These are phyloP conservation scores for Rhea pennata DNA, from an alignment of 2,113 vertebrate species.

Conservation along the genomic window DNA sequence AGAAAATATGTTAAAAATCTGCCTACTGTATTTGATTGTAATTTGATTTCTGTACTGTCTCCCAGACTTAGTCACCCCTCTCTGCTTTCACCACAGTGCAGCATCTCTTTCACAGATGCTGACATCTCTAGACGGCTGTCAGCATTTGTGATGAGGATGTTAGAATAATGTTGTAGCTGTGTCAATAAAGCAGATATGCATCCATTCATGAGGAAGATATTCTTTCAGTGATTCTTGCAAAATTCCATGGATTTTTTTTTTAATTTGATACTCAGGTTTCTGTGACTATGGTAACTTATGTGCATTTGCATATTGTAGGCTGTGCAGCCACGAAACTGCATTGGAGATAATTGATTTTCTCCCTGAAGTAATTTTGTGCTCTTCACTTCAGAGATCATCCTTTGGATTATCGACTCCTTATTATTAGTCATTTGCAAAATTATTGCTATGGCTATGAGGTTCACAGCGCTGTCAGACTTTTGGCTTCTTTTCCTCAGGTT, in stretches of 20 bases:
- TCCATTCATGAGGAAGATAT: not conserved
- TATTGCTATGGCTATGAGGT: constrained; percentile 53
- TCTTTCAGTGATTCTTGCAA: not conserved
- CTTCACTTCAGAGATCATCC: constrained; percentile 72
- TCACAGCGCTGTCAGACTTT: constrained; percentile 52
- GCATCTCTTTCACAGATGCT: constrained; percentile 39
- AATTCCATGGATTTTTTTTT: not conserved
- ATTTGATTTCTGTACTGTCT: constrained; percentile 48
- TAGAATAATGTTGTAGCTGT: constrained; percentile 11
- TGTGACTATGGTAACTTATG: constrained; percentile 50
- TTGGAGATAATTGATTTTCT: constrained; percentile 74
- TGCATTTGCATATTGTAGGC: constrained; percentile 61
- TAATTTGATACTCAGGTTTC: constrained; percentile 35
- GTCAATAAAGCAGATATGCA: not conserved
- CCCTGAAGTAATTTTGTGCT: constrained; percentile 65
- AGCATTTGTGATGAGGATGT: constrained; percentile 4
- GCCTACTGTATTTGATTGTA: constrained; percentile 41
- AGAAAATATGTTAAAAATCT: constrained; percentile 50
- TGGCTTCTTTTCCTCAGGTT: constrained; percentile 30
- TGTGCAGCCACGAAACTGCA: constrained; percentile 32
- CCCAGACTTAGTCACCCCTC: not conserved
- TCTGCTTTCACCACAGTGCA: constrained; percentile 27
- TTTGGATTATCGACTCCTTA: constrained; percentile 70
- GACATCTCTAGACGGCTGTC: constrained; percentile 41
- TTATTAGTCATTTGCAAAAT: constrained; percentile 70